A percentile compares a stretch with the other conserved stretches of the same genome.
These are phyloP conservation scores for Porphyrio hochstetteri DNA, from an alignment of 2,113 vertebrate genomes.

Conservation along the genomic window DNA sequence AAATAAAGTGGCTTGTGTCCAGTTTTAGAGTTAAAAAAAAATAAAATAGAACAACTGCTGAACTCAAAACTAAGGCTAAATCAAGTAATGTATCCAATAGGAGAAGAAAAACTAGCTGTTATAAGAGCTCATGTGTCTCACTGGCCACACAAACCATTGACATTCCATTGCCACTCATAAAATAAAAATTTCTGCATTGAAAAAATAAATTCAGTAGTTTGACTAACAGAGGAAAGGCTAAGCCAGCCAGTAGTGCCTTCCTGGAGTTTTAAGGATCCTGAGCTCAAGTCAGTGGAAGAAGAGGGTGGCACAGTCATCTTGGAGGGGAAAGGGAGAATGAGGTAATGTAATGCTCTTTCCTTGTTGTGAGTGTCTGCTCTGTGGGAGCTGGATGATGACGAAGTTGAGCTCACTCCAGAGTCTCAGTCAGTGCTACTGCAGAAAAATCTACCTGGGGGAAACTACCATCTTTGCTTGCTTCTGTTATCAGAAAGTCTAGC, in stretches of 20 bases:
- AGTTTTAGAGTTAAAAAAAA: neutral
- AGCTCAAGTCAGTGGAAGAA: neutral
- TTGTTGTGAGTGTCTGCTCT: too few relatives aligned
- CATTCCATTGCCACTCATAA: neutral
- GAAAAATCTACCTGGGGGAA: neutral
- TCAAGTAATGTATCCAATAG: neutral
- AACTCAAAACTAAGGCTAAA: neutral
- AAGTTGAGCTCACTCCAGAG: neutral
- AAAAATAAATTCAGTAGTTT: neutral
- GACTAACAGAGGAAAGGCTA: neutral
- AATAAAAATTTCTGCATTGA: neutral
- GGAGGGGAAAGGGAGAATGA: neutral
- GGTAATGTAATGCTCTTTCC: too few relatives aligned
- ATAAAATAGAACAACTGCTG: neutral
- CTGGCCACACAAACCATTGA: neutral
- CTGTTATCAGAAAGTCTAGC: neutral
- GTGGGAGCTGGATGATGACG: fast-evolving
- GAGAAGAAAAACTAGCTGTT: neutral
- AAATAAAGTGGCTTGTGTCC: neutral
- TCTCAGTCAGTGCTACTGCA: neutral
- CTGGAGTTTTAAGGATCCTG: neutral
- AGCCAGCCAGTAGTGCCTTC: neutral
- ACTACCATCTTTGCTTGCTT: neutral
- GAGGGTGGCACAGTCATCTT: fast-evolving
- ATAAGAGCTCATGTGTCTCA: neutral